Conservation (phyloP, 2,113 vertebrate genomes). For the Rhinopomastus cyanomelas region DNA sequence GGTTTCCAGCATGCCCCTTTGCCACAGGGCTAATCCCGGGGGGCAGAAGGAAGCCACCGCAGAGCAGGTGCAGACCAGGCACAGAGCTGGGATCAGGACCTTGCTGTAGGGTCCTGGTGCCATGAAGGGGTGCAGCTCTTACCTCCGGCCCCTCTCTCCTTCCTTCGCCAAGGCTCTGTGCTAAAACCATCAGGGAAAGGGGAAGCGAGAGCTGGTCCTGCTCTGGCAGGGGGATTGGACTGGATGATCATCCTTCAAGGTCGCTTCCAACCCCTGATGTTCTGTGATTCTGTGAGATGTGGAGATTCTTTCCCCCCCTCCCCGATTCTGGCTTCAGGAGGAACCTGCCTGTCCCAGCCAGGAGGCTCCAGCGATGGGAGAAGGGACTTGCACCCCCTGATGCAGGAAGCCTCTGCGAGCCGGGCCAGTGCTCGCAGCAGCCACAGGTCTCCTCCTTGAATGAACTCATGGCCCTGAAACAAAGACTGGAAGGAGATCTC, state of each 20-base stretch:
- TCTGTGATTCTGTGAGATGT: no score
- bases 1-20: slow-evolving; percentile 43
- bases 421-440: not conserved
- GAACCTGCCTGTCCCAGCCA: not conserved
- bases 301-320: not conserved
- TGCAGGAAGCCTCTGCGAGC: not conserved
- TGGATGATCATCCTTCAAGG: no score
- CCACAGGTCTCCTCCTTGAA: not conserved
- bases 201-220: no score
- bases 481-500: not conserved
- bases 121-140: not conserved
- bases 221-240: no score
- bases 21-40: slow-evolving; percentile 41
- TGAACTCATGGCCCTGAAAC: not conserved
- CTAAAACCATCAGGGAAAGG: not conserved
- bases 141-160: not conserved
- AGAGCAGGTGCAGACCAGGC: slow-evolving; percentile 18
- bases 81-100: not conserved
- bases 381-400: not conserved
- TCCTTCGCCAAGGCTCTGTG: not conserved
- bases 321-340: not conserved
- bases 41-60: slow-evolving; percentile 20
- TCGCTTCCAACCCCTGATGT: no score
- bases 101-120: not conserved
- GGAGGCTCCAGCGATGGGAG: not conserved